These are phyloP conservation scores for Cathartes aura DNA, from an alignment of 2,113 vertebrate genomes.

Conservation along the genomic window DNA sequence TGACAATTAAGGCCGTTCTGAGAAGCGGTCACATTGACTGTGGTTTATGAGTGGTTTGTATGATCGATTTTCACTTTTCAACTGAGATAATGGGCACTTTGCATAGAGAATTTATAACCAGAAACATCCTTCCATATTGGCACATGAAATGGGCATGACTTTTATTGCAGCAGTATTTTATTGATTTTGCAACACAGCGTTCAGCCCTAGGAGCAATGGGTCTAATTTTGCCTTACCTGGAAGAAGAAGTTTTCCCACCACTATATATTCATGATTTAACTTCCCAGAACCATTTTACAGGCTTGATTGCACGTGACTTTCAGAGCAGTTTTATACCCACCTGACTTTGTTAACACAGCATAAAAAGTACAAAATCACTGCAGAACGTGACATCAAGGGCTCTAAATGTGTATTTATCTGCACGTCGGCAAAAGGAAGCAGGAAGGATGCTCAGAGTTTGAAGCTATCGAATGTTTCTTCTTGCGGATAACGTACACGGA, in stretches of 20 bases:
- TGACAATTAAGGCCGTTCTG: background rate
- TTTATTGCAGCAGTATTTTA: background rate
- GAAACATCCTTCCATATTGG: background rate
- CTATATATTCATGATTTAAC: background rate
- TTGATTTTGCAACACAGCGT: background rate
- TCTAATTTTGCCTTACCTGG: background rate
- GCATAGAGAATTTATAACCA: background rate
- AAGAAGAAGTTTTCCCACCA: background rate
- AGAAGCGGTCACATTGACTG: background rate
- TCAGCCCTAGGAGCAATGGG: background rate
- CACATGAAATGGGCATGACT: background rate
- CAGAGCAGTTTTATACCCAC: background rate
- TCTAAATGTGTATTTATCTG: accelerated
- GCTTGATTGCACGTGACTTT: accelerated
- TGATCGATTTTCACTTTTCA: background rate
- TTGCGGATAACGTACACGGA: accelerated
- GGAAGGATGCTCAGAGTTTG: background rate
- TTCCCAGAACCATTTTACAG: background rate
- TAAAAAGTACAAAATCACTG: background rate
- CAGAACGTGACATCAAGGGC: accelerated
- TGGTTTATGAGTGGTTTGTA: background rate
- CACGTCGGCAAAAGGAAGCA: accelerated
- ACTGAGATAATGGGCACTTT: background rate
- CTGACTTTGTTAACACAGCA: background rate
- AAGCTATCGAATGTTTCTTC: accelerated